Base-by-base conservation (phyloP, 2,888 invertebrate genomes). In the Drosophila mimetica region DNA sequence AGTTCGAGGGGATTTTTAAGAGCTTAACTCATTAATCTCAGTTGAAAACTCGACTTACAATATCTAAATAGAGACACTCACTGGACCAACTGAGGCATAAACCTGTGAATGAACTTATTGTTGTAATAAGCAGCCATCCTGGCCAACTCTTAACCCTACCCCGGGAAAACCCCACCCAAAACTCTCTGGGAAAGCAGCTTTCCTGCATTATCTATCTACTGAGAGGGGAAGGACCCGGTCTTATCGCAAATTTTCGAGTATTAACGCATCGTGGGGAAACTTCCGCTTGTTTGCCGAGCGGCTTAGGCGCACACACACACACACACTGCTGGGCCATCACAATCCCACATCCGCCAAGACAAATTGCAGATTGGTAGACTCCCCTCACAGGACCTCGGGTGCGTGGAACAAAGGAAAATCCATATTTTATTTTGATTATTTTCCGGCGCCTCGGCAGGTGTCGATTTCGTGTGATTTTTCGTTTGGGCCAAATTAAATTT, bases 321-420 rank as follows among this genome's bases (percentile, higher is more conserved):
- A 58, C 48, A 36, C 37, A 14, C 30, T 11, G 4, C 30, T 4
- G 2, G 11, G 30, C 16, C 39, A 34, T 16, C 42, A 4, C 20
- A 65, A 54, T 36, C 34, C 48, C 58, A 64, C 74, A 67, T 65
- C 55, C 71, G 75, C 70, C 55, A 77, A 86, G 86, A 89, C 86
- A 88, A 88, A 89, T 88, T 84, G 78, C 77, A 82, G 75, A 84
- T 89, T 88, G 81, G 89, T 77, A 79, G 81, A 88, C 81, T 88
- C 63, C 67, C 67, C 28, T 54, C 16, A 41, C 16, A 48, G 60
- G 60, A 60, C 50, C 42, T 54, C 44, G 44, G 71, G 71, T 54
- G 34, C 48, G 39, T 61, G 63, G 61, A 71, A 71, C 71, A 77
- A 76, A 77, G 67, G 72, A 79, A 82, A 82, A 82, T 82, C 81